A percentile compares a stretch with the other conserved stretches of the same genome.
These are phyloP conservation scores for Chloroclystis v-ata DNA, from an alignment of 2,888 invertebrate species.

Conservation along the genomic window DNA sequence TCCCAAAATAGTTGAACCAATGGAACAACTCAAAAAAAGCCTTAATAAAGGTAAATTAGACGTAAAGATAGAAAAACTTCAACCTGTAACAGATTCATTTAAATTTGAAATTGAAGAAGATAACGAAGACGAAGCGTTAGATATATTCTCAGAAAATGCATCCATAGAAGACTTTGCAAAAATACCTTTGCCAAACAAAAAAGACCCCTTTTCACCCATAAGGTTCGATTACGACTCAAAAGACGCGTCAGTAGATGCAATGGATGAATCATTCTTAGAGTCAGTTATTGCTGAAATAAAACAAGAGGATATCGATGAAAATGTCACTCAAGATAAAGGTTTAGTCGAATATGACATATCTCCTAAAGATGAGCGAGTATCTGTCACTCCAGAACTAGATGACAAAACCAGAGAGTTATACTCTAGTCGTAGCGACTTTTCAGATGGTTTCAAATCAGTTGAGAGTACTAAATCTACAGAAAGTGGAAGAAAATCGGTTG, in stretches of 20 bases:
- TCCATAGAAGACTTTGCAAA: constrained; percentile 41
- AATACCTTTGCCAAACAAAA: constrained; percentile 27
- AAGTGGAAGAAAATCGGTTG: constrained; percentile 7
- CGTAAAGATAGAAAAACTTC: constrained; percentile 49
- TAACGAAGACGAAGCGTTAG: constrained; percentile 55
- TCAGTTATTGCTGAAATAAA: constrained; percentile 71
- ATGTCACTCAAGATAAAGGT: constrained; percentile 57
- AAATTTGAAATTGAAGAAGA: constrained; percentile 66
- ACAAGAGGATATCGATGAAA: constrained; percentile 58
- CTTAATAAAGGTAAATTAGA: constrained; percentile 16
- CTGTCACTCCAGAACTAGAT: constrained; percentile 61
- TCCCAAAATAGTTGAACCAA: constrained; percentile 34
- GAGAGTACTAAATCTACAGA: constrained; percentile 44
- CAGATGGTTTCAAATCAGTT: constrained; percentile 48
- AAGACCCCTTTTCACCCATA: constrained; percentile 41
- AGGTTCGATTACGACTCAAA: constrained; percentile 49
- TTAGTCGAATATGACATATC: constrained; percentile 69
- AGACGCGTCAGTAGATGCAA: constrained; percentile 48
- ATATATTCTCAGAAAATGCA: constrained; percentile 51
- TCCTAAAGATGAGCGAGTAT: constrained; percentile 44
- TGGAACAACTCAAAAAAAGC: constrained; percentile 33
- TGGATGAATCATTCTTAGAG: constrained; percentile 65
- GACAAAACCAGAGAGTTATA: constrained; percentile 42
- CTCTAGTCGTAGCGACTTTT: constrained; percentile 46
- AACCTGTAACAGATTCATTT: constrained; percentile 65